Conservation (phyloP, 2,113 vertebrate genomes). For the Heliornis fulica region DNA sequence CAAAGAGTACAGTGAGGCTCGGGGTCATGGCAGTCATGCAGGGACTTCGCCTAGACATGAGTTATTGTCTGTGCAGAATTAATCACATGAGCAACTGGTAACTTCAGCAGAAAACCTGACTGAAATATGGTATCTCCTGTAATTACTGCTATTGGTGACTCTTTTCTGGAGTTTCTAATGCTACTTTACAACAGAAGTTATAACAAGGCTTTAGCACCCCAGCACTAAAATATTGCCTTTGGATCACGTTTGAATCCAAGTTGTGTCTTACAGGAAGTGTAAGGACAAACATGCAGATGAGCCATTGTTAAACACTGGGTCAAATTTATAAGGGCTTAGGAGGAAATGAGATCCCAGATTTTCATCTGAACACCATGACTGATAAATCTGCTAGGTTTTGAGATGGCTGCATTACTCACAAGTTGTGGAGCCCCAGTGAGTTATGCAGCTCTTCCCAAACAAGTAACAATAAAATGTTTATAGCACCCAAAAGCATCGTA, state of each 20-base stretch:
- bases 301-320: neutral
- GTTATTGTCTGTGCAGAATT: neutral
- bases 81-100: neutral
- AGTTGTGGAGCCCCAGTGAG: slow-evolving; percentile 11
- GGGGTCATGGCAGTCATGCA: neutral
- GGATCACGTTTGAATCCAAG: neutral
- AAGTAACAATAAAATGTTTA: slow-evolving; percentile 54
- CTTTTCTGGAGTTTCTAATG: neutral
- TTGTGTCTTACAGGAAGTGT: neutral
- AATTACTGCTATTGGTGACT: neutral
- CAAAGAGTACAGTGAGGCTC: neutral
- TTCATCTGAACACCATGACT: slow-evolving; percentile 9
- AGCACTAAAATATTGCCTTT: neutral
- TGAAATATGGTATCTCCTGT: neutral
- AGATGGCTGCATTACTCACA: slow-evolving; percentile 35
- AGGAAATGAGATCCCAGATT: slow-evolving; percentile 24
- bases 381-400: slow-evolving; percentile 26
- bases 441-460: slow-evolving; percentile 42
- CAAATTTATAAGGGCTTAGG: neutral
- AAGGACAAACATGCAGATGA: neutral
- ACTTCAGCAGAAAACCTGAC: neutral
- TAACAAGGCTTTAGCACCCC: neutral
- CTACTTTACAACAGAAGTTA: neutral
- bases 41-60: neutral
- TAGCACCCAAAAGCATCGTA: slow-evolving; percentile 13